phyloP scores from a whole-genome alignment of 2,797 vertebrate genomes.

The Cuculus canorus region DNA sequence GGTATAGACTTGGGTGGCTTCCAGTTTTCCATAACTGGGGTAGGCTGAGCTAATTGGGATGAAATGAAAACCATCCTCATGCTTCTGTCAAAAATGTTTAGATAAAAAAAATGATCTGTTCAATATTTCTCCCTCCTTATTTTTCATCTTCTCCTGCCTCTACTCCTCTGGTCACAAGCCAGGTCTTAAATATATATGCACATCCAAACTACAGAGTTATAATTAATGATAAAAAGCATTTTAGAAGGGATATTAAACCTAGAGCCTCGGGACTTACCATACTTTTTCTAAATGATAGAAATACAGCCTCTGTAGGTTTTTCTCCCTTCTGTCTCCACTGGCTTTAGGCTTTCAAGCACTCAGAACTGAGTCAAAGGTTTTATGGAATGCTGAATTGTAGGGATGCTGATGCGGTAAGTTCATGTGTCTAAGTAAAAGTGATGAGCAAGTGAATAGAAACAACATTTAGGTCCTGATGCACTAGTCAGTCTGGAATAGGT shows the following conservation, averaged over 20 bases:
- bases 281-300: neutral
- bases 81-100: neutral
- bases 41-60: neutral
- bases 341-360: neutral
- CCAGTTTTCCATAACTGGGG: neutral
- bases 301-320: neutral
- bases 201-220: neutral
- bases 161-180: neutral
- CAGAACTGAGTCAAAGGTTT: neutral
- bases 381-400: neutral
- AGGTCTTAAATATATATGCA: neutral
- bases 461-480: neutral
- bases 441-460: neutral
- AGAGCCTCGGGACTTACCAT: neutral
- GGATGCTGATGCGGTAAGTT: neutral
- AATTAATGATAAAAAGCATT: neutral
- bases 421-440: neutral
- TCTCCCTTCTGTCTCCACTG: neutral
- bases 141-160: conserved; percentile 10
- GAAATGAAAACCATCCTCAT: conserved; percentile 28
- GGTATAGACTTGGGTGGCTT: neutral
- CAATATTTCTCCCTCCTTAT: neutral
- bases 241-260: neutral
- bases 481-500: neutral
- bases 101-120: neutral